phyloP scores from a whole-genome alignment of 2,113 vertebrate genomes.

The Hiodon alosoides region DNA sequence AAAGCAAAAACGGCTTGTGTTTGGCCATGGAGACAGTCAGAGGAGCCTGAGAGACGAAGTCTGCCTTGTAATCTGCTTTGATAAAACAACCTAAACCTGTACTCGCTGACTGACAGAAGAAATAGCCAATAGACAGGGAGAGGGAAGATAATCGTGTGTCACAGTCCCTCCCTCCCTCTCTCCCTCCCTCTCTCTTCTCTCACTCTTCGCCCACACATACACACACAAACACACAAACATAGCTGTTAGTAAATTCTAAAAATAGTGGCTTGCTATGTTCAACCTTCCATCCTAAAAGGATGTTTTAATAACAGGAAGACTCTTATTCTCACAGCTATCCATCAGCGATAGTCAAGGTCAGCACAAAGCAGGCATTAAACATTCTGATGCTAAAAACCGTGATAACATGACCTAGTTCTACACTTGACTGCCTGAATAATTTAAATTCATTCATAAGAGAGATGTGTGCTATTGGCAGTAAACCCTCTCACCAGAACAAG shows the following conservation, averaged over 20 bases:
- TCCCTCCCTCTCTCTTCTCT: constrained; percentile 1
- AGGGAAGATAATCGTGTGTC: constrained; percentile 13
- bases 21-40: constrained; percentile 44
- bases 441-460: constrained; percentile 29
- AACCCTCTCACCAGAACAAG: constrained; percentile 22
- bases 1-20: constrained; percentile 34
- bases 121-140: constrained; percentile 37
- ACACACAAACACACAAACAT: constrained; percentile 6
- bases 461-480: constrained; percentile 23
- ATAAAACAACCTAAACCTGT: constrained; percentile 30
- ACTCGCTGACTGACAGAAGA: constrained; percentile 33
- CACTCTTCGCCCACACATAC: neutral
- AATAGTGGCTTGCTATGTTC: neutral
- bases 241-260: constrained; percentile 10
- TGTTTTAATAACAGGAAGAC: neutral
- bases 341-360: constrained; percentile 22
- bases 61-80: constrained; percentile 43
- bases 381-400: constrained; percentile 10
- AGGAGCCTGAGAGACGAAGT: constrained; percentile 31
- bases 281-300: neutral
- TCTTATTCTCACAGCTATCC: neutral
- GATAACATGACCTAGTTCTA: constrained; percentile 28
- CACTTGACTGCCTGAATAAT: constrained; percentile 25
- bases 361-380: neutral
- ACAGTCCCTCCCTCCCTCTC: constrained; percentile 25